Base-by-base conservation (phyloP, 2,888 invertebrate species). In the Anagyrus pseudococci region DNA sequence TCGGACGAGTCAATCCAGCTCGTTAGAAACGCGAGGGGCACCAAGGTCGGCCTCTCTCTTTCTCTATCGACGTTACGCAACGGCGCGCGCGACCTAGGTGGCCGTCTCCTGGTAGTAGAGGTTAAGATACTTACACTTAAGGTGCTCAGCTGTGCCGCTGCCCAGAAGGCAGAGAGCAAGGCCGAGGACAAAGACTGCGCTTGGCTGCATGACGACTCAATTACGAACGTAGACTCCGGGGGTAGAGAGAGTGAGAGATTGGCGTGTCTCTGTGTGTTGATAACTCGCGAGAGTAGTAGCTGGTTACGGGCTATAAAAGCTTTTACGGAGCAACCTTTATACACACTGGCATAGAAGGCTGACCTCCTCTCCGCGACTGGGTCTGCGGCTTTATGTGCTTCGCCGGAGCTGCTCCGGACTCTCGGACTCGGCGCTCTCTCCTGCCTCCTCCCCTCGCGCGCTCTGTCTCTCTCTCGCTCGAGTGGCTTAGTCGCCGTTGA, bases 341-440 rank as follows among this genome's bases (percentile, higher is more conserved):
- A 91, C 92, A 84, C 92, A 92, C 92, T 93, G 92, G 92, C 85
- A 89, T 85, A 93, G 92, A 93, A 93, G 92, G 91, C 74, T 88
- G 44, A 46, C 62, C 57, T 62, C 22, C 40, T 37, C 37, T 46
- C 55, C n/a, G 46, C 26, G 43, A 19, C 15, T 13, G 17, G 20
- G 22, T 47, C 7, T 15, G 47, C 23, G 20, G 23, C 17, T 37
- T 15, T 37, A 15, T 37, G n/a, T n/a, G n/a, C n/a, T n/a, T n/a
- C n/a, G n/a, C n/a, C n/a, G n/a, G n/a, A n/a, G n/a, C n/a, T n/a
- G n/a, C n/a, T n/a, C n/a, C n/a, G n/a, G n/a, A n/a, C n/a, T n/a
- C n/a, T n/a, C n/a, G n/a, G n/a, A n/a, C n/a, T n/a, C n/a, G n/a
- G n/a, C n/a, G n/a, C n/a, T n/a, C n/a, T n/a, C n/a, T n/a, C n/a